Percentiles rank a stretch among this genome's conserved stretches.
Evolutionary conservation across 2,888 invertebrate species (phyloP).

Genomic region (Stenotaenia linearis): DNA sequence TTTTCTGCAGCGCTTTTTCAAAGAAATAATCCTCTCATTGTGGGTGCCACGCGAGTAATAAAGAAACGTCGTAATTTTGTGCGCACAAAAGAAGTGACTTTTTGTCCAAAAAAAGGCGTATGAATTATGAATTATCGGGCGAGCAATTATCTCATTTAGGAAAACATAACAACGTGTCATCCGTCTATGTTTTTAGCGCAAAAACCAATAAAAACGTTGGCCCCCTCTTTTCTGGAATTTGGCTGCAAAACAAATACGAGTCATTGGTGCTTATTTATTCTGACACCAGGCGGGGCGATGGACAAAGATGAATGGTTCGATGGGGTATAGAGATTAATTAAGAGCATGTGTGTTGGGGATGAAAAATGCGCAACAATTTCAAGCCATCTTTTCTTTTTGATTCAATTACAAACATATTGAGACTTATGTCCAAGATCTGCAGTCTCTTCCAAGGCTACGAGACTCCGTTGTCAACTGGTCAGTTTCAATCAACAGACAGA

Average conservation of each 20-base stretch:
- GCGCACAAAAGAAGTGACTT: neutral
- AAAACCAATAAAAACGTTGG: neutral
- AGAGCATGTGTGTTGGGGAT: neutral
- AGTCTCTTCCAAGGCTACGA: too few relatives aligned
- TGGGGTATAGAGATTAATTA: conserved; percentile 8
- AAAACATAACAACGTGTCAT: neutral
- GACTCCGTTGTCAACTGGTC: too few relatives aligned
- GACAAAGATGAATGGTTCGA: neutral
- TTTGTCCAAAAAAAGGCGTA: neutral
- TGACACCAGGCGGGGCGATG: conserved; percentile 15
- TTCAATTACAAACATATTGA: too few relatives aligned
- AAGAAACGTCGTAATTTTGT: neutral
- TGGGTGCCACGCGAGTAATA: neutral
- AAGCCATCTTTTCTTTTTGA: too few relatives aligned
- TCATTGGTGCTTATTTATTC: conserved; percentile 7
- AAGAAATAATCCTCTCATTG: conserved; percentile 15
- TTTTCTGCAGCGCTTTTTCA: neutral
- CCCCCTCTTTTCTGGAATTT: neutral
- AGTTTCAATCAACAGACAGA: neutral
- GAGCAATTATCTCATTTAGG: neutral
- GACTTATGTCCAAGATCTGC: too few relatives aligned
- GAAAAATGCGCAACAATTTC: neutral
- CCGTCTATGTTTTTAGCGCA: neutral
- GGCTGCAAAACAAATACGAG: neutral
- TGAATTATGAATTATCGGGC: neutral